Evolutionary conservation across 2,888 invertebrate genomes (phyloP).

Genomic region (Eulithis prunata): DNA sequence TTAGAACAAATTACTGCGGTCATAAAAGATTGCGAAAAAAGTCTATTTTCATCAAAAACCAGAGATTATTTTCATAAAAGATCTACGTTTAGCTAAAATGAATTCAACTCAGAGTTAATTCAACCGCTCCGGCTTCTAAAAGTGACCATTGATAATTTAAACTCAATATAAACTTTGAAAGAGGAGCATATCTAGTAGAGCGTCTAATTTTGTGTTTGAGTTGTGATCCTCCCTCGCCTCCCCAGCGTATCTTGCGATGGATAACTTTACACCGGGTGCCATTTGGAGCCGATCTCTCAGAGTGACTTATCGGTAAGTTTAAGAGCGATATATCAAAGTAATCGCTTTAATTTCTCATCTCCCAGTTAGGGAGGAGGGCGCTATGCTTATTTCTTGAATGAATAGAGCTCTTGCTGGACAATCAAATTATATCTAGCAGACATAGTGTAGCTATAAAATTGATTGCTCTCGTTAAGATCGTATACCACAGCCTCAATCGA

Average conservation of each 20-base stretch:
- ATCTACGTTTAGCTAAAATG: slow-evolving; percentile 14
- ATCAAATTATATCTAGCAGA: slow-evolving; percentile 32
- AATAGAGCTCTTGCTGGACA: slow-evolving; percentile 56
- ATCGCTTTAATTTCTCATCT: slow-evolving; percentile 84
- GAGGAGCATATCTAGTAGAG: slow-evolving; percentile 43
- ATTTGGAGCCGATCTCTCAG: slow-evolving; percentile 78
- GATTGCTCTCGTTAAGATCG: not conserved
- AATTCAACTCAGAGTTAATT: slow-evolving; percentile 31
- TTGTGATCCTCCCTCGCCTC: slow-evolving; percentile 44
- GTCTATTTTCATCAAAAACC: not conserved
- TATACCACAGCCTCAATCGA: not conserved
- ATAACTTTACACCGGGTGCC: slow-evolving; percentile 79
- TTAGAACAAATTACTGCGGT: not conserved
- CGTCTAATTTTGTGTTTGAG: slow-evolving; percentile 59
- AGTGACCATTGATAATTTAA: slow-evolving; percentile 44
- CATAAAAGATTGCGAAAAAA: not conserved
- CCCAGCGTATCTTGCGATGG: slow-evolving; percentile 64
- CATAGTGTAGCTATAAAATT: slow-evolving; percentile 3
- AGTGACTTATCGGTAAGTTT: slow-evolving; percentile 83
- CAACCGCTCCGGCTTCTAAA: slow-evolving; percentile 27
- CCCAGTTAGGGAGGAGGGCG: slow-evolving; percentile 62
- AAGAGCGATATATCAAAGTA: slow-evolving; percentile 81
- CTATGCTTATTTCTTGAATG: slow-evolving; percentile 73
- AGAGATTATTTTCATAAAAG: slow-evolving; percentile 6
- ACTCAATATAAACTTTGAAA: slow-evolving; percentile 42